These are phyloP conservation scores for Neodiprion lecontei DNA, from an alignment of 1,140 invertebrate genomes.

Conservation along the genomic window DNA sequence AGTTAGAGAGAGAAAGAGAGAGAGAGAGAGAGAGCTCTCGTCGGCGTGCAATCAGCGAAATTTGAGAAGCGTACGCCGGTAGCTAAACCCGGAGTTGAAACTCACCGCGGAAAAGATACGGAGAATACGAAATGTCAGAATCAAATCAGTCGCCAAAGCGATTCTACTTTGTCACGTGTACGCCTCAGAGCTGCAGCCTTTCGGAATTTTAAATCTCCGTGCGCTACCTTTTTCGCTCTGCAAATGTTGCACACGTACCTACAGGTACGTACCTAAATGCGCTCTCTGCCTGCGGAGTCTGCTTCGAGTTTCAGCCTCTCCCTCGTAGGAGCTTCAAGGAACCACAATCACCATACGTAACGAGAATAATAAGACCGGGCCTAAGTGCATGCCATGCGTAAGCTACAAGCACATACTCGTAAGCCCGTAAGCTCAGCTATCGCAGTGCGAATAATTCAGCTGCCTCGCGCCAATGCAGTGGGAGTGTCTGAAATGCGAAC, in stretches of 20 bases:
- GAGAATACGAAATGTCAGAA: neutral
- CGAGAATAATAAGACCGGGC: slow-evolving; percentile 2
- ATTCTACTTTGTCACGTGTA: slow-evolving; percentile 1
- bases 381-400: neutral
- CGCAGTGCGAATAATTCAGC: neutral
- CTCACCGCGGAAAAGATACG: neutral
- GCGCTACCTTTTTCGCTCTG: neutral
- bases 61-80: neutral
- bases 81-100: neutral
- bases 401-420: no score
- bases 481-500: no score
- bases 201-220: neutral
- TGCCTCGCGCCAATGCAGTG: no score
- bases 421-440: no score
- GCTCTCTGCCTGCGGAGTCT: neutral
- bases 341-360: neutral
- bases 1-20: no score
- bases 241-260: neutral
- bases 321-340: neutral
- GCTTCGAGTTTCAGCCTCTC: neutral
- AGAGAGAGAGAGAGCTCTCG: neutral
- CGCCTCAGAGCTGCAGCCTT: neutral
- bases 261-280: neutral
- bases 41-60: slow-evolving; percentile 1
- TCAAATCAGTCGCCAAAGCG: neutral